These are phyloP conservation scores for Neopipo cinnamomea DNA, from an alignment of 2,113 vertebrate species.

Conservation along the genomic window DNA sequence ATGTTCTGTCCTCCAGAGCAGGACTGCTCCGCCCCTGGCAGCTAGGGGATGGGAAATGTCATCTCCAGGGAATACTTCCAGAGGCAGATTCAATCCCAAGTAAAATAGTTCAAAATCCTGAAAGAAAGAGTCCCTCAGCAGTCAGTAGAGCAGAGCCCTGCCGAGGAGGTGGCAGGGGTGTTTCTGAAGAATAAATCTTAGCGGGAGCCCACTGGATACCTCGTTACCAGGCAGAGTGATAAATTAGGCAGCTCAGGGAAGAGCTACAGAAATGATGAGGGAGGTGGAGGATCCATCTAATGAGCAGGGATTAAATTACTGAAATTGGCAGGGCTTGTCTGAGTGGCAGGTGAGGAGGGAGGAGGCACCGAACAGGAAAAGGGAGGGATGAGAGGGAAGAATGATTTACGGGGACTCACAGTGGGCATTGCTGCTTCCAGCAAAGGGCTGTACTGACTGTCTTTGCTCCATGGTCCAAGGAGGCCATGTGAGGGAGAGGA, in stretches of 20 bases:
- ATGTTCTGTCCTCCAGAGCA: neutral
- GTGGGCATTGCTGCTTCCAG: neutral
- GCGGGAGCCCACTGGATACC: neutral
- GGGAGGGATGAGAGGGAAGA: neutral
- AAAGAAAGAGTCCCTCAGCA: neutral
- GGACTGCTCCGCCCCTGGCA: neutral
- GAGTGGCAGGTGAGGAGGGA: neutral
- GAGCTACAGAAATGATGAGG: slow-evolving; percentile 54
- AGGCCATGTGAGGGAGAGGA: neutral
- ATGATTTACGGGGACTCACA: neutral
- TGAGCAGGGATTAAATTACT: slow-evolving; percentile 51
- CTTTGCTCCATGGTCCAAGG: neutral
- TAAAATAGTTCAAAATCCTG: neutral
- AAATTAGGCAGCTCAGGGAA: slow-evolving; percentile 54
- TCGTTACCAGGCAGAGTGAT: slow-evolving; percentile 48
- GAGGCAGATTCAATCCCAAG: neutral
- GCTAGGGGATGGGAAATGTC: neutral
- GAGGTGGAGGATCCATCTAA: slow-evolving; percentile 57
- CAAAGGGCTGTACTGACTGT: neutral
- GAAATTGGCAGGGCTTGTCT: slow-evolving; percentile 30
- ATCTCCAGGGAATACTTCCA: neutral
- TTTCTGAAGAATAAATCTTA: slow-evolving; percentile 32
- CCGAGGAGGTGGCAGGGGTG: slow-evolving; percentile 8
- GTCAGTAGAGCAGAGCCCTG: neutral
- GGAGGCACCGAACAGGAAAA: neutral